phyloP scores from a whole-genome alignment of 2,113 vertebrate species.

The Cavia porcellus region DNA sequence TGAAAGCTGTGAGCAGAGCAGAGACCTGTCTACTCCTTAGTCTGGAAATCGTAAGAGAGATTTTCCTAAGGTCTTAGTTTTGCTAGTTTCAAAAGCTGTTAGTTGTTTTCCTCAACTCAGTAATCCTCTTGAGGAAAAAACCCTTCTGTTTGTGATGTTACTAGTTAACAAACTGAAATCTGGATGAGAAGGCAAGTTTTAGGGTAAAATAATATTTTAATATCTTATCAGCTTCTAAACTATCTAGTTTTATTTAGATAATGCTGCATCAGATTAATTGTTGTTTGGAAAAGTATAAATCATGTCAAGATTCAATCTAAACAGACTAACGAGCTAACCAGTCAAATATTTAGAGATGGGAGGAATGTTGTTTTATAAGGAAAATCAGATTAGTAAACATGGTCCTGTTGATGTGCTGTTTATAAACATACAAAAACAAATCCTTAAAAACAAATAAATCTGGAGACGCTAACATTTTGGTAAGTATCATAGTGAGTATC shows the following conservation, averaged over 20 bases:
- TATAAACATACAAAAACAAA: slow-evolving; percentile 50
- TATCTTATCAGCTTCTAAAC: slow-evolving; percentile 20
- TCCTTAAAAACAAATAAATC: slow-evolving; percentile 39
- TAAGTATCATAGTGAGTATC: neutral
- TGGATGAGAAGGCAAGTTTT: slow-evolving; percentile 14
- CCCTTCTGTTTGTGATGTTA: neutral
- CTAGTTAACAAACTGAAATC: slow-evolving; percentile 28
- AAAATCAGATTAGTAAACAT: slow-evolving; percentile 51
- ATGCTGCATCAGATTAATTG: slow-evolving; percentile 14
- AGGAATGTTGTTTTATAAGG: slow-evolving; percentile 53
- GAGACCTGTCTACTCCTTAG: neutral
- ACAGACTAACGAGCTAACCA: slow-evolving; percentile 4
- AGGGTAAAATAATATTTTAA: slow-evolving; percentile 1
- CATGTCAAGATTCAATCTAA: slow-evolving; percentile 65
- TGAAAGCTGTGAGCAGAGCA: neutral
- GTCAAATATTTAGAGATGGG: neutral
- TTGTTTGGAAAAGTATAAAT: neutral
- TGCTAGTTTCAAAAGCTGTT: neutral
- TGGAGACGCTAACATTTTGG: neutral
- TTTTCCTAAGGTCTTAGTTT: neutral
- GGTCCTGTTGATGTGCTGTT: slow-evolving; percentile 59
- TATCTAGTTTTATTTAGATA: slow-evolving; percentile 54
- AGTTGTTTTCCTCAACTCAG: neutral
- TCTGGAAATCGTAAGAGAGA: neutral
- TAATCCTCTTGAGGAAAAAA: neutral